phyloP scores from a whole-genome alignment of 2,113 vertebrate genomes.

The Canis aureus region DNA sequence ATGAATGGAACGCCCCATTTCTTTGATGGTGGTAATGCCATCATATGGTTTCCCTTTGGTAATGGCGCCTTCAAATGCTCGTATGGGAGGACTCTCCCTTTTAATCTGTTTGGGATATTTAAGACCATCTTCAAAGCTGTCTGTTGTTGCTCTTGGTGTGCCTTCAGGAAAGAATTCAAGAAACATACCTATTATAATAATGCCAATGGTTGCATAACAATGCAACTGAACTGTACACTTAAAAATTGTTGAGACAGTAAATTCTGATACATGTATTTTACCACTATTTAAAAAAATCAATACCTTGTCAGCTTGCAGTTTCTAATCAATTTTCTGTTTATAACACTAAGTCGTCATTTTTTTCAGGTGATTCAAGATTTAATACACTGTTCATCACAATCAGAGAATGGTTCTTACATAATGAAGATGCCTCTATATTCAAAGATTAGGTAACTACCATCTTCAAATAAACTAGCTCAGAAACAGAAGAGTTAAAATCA shows the following conservation, averaged over 20 bases:
- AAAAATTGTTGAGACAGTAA: not conserved
- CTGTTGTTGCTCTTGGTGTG: slow-evolving; percentile 94
- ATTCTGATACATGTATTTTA: not conserved
- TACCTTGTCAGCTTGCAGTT: not conserved
- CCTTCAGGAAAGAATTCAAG: slow-evolving; percentile 87
- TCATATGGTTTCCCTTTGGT: slow-evolving; percentile 98
- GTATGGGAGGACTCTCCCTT: slow-evolving; percentile 95
- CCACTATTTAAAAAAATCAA: not conserved
- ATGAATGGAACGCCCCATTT: slow-evolving; percentile 98
- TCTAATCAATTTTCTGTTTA: slow-evolving; percentile 34
- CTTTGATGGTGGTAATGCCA: slow-evolving; percentile 97
- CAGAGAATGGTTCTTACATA: slow-evolving; percentile 29
- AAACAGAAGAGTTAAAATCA: slow-evolving; percentile 33
- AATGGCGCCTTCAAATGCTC: slow-evolving; percentile 96
- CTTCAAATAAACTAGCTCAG: not conserved
- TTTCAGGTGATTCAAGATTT: not conserved
- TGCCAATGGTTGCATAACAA: not conserved
- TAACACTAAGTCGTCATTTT: not conserved
- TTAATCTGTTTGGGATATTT: slow-evolving; percentile 98
- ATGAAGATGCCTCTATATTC: not conserved
- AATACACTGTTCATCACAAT: not conserved
- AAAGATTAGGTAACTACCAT: slow-evolving; percentile 7
- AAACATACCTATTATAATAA: slow-evolving; percentile 58
- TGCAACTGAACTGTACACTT: not conserved
- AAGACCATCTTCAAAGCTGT: slow-evolving; percentile 95